Evolutionary conservation across 2,113 vertebrate species (phyloP).

Genomic region (Oenanthe melanoleuca): DNA sequence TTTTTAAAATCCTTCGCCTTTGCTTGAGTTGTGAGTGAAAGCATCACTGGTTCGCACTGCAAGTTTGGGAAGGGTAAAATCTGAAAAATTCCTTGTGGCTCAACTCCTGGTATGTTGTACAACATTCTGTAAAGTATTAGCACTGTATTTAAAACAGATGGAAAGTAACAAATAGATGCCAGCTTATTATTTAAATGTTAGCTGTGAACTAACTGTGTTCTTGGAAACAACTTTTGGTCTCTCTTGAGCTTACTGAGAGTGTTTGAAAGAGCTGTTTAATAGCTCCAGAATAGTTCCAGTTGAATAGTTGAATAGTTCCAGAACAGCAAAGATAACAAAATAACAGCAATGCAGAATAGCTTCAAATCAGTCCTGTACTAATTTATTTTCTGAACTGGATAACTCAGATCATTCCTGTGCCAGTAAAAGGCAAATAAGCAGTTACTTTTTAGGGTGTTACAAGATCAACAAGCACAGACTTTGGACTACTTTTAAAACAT

Average conservation of each 20-base stretch:
- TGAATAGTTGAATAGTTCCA: slow-evolving; percentile 4
- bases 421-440: background rate
- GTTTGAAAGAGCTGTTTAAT: background rate
- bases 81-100: background rate
- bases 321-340: background rate
- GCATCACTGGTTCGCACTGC: background rate
- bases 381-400: background rate
- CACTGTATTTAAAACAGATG: slow-evolving; percentile 10
- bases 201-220: background rate
- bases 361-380: background rate
- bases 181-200: background rate
- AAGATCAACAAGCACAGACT: background rate
- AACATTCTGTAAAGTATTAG: background rate
- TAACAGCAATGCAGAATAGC: background rate
- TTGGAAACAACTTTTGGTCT: background rate
- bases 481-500: background rate
- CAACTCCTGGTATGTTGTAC: background rate
- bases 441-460: background rate
- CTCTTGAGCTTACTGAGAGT: background rate
- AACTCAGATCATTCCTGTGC: background rate
- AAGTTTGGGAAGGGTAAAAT: background rate
- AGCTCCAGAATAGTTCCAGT: background rate
- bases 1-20: background rate
- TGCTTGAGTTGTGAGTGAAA: background rate
- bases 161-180: background rate